These are phyloP conservation scores for Wasmannia auropunctata DNA, from an alignment of 1,140 invertebrate genomes.

Conservation along the genomic window DNA sequence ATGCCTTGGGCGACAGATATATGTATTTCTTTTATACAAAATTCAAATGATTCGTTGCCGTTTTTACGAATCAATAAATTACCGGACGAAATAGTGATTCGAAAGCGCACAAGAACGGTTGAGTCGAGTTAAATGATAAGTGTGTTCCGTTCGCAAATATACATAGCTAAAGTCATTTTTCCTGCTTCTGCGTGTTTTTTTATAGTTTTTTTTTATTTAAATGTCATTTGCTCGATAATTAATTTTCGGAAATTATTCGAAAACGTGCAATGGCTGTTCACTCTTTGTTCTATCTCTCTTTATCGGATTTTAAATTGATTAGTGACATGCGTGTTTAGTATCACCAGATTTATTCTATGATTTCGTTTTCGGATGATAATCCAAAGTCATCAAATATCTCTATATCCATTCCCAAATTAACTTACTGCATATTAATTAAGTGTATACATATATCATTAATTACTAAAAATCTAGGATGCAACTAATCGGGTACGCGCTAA, in stretches of 20 bases:
- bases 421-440: slow-evolving; percentile 32
- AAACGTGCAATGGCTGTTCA: not conserved
- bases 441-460: slow-evolving; percentile 32
- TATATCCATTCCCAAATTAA: slow-evolving; percentile 21
- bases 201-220: not conserved
- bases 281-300: not conserved
- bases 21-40: slow-evolving; percentile 11
- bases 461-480: slow-evolving; percentile 30
- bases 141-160: not conserved
- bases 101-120: not conserved
- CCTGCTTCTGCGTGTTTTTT: not conserved
- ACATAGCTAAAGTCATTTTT: not conserved
- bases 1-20: slow-evolving; percentile 9
- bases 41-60: slow-evolving; percentile 28
- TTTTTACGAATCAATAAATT: slow-evolving; percentile 41
- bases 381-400: slow-evolving; percentile 4
- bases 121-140: not conserved
- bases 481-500: not conserved
- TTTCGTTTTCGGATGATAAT: not conserved
- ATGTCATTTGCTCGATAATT: not conserved
- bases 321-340: not conserved
- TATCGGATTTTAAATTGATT: not conserved
- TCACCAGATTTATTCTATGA: not conserved
- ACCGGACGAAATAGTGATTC: not conserved
- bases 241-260: not conserved